A percentile compares a stretch with the other conserved stretches of the same genome.
phyloP scores from a whole-genome alignment of 2,113 vertebrate genomes.

The Chitala chitala region DNA sequence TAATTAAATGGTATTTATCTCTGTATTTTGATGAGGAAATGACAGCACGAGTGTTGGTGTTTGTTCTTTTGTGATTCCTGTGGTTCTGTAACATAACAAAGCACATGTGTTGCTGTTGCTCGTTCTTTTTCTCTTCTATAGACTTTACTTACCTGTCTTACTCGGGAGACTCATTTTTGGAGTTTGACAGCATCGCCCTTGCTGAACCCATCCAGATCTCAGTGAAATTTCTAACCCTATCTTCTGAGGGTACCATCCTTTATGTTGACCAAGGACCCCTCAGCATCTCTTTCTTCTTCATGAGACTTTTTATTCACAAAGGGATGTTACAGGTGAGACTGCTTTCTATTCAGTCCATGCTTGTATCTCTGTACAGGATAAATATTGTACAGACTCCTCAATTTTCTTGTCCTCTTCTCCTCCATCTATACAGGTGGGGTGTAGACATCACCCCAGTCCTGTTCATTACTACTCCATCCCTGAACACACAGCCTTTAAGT shows the following conservation, averaged over 20 bases:
- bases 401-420: background rate
- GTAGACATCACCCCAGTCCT: too few relatives aligned
- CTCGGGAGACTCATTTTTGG: conserved; percentile 68
- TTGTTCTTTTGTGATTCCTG: too few relatives aligned
- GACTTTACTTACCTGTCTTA: conserved; percentile 60
- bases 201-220: conserved; percentile 57
- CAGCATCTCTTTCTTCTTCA: conserved; percentile 51
- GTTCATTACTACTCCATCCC: too few relatives aligned
- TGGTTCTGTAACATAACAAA: too few relatives aligned
- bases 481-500: too few relatives aligned
- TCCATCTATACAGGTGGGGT: too few relatives aligned
- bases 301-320: conserved; percentile 65
- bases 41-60: too few relatives aligned
- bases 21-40: too few relatives aligned
- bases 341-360: background rate
- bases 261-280: conserved; percentile 59
- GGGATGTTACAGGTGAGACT: conserved; percentile 67
- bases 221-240: conserved; percentile 66
- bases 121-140: conserved; percentile 35
- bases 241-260: conserved; percentile 62
- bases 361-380: background rate
- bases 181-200: conserved; percentile 68
- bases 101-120: too few relatives aligned
- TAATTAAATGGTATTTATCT: too few relatives aligned
- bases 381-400: background rate